Conservation (phyloP, 1,140 invertebrate species). For the Diorhabda elongata region DNA sequence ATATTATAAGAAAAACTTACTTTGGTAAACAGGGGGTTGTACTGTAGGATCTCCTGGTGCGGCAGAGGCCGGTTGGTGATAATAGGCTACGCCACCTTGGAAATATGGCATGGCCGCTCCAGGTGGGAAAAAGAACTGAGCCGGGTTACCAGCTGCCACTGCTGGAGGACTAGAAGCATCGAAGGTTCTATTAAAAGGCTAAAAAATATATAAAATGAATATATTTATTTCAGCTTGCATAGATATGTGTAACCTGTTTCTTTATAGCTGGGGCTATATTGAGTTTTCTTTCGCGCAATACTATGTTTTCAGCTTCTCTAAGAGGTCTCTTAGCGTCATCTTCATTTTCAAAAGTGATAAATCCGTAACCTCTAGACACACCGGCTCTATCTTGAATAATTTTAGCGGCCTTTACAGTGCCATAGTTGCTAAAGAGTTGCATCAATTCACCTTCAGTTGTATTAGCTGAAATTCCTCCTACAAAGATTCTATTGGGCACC, state of each 20-base stretch:
- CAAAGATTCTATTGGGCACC: constrained; percentile 92
- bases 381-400: constrained; percentile 91
- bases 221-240: background rate
- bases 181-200: constrained; percentile 40
- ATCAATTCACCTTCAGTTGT: constrained; percentile 80
- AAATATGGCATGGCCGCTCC: constrained; percentile 36
- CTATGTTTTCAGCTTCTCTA: constrained; percentile 54
- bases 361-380: constrained; percentile 91
- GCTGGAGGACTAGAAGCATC: constrained; percentile 35
- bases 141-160: constrained; percentile 34
- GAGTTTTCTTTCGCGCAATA: constrained; percentile 76
- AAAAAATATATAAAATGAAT: constrained; percentile 7
- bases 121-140: constrained; percentile 41
- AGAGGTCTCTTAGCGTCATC: constrained; percentile 78
- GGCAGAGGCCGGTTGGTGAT: constrained; percentile 32
- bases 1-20: constrained; percentile 31
- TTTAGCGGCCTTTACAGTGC: constrained; percentile 88
- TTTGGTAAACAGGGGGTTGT: constrained; percentile 43
- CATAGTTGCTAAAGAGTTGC: constrained; percentile 80
- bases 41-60: constrained; percentile 35
- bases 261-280: constrained; percentile 89
- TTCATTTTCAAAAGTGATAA: constrained; percentile 92
- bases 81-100: constrained; percentile 41
- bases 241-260: constrained; percentile 62
- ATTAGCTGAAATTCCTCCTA: constrained; percentile 84